Evolutionary conservation across 2,888 invertebrate genomes (phyloP).

Genomic region (Hemistola chrysoprasaria): DNA sequence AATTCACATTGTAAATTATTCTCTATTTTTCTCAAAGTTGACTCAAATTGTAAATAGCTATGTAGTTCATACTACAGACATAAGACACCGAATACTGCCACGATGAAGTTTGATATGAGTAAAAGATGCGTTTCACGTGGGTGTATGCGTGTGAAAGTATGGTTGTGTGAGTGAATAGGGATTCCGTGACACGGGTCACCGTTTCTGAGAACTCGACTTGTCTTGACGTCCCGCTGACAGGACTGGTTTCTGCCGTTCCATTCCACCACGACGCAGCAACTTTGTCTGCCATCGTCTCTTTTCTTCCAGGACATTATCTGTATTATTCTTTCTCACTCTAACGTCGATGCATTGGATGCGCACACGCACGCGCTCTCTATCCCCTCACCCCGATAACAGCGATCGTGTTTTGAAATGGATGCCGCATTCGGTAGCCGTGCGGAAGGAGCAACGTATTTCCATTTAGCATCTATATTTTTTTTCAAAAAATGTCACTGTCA

Average conservation of each 20-base stretch:
- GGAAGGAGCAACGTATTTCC: slow-evolving; percentile 63
- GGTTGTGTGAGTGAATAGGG: slow-evolving; percentile 66
- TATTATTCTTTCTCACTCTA: slow-evolving; percentile 46
- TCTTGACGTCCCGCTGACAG: slow-evolving; percentile 81
- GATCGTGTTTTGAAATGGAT: slow-evolving; percentile 72
- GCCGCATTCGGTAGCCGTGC: slow-evolving; percentile 70
- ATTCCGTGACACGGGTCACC: slow-evolving; percentile 82
- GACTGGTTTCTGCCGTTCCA: slow-evolving; percentile 77
- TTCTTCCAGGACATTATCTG: slow-evolving; percentile 38
- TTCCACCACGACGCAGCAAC: slow-evolving; percentile 66
- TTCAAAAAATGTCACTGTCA: slow-evolving; percentile 6
- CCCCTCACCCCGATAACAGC: slow-evolving; percentile 69
- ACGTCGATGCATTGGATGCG: slow-evolving; percentile 67
- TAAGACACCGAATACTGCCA: slow-evolving; percentile 45
- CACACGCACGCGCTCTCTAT: slow-evolving; percentile 75
- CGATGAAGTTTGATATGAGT: slow-evolving; percentile 50
- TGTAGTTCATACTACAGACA: slow-evolving; percentile 19
- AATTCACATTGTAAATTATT: no score
- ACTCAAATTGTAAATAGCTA: no score
- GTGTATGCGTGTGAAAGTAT: slow-evolving; percentile 43
- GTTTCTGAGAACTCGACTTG: slow-evolving; percentile 79
- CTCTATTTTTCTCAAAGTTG: no score
- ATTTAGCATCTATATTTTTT: slow-evolving; percentile 50
- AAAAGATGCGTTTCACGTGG: slow-evolving; percentile 32
- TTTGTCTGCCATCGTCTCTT: slow-evolving; percentile 57